Conservation (phyloP, 2,113 vertebrate species). For the Perca flavescens region DNA sequence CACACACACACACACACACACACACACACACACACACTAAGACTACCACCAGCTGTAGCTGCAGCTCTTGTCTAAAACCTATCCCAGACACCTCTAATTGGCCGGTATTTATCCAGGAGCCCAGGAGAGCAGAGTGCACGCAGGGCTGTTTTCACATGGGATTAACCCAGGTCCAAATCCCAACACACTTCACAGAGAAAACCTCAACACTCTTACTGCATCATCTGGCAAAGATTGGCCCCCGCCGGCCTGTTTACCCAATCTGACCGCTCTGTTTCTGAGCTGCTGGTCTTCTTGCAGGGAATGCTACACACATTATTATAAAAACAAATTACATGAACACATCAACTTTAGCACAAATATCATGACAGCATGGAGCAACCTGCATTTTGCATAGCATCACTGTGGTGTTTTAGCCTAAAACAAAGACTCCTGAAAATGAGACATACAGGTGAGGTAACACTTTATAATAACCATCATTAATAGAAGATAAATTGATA, state of each 20-base stretch:
- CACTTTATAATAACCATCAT: too few relatives aligned
- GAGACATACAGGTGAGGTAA: not conserved
- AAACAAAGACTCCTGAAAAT: not conserved
- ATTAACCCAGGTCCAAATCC: constrained; percentile 76
- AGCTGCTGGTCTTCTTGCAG: constrained; percentile 13
- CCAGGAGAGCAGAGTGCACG: constrained; percentile 70
- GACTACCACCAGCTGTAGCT: constrained; percentile 15
- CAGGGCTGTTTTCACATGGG: constrained; percentile 80
- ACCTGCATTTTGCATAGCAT: not conserved
- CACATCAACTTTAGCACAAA: not conserved
- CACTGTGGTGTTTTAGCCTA: not conserved
- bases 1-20: not conserved
- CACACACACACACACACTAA: constrained; percentile 4
- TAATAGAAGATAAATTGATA: too few relatives aligned
- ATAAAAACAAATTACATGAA: not conserved
- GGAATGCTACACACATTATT: not conserved
- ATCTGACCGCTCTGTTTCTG: constrained; percentile 24
- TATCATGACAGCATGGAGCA: not conserved
- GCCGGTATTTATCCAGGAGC: constrained; percentile 75
- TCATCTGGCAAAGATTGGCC: constrained; percentile 71
- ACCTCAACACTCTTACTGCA: constrained; percentile 52
- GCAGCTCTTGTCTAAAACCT: constrained; percentile 51
- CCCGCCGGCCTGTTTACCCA: constrained; percentile 54
- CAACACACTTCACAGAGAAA: constrained; percentile 68
- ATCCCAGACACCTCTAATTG: constrained; percentile 79